A percentile compares a stretch with the other conserved stretches of the same genome.
These are phyloP conservation scores for Phymanthus crucifer DNA, from an alignment of 92 coral and sea anemone species.

Conservation along the genomic window DNA sequence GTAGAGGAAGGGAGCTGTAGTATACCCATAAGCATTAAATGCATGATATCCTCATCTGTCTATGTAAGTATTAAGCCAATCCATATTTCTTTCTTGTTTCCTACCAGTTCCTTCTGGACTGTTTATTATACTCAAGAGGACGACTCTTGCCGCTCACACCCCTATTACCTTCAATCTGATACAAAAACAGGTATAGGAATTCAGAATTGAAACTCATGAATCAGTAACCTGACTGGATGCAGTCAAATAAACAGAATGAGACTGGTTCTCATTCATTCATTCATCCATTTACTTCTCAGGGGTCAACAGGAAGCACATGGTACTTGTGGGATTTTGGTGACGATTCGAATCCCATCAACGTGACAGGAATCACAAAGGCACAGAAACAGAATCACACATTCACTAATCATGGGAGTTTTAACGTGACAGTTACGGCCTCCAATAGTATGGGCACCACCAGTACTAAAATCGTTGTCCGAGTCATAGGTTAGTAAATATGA, in stretches of 20 bases:
- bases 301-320: constrained; percentile 57
- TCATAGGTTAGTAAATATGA: constrained; percentile 30
- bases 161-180: constrained; percentile 19
- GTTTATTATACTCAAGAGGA: constrained; percentile 18
- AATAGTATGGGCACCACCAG: constrained; percentile 43
- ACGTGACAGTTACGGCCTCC: constrained; percentile 44
- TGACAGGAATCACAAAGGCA: constrained; percentile 46
- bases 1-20: too few relatives aligned
- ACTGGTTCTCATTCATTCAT: too few relatives aligned
- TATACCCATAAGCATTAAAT: too few relatives aligned
- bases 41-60: too few relatives aligned
- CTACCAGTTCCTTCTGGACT: constrained; percentile 36
- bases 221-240: background rate
- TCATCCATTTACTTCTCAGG: constrained; percentile 21
- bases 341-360: constrained; percentile 5
- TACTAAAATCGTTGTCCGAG: constrained; percentile 29
- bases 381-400: constrained; percentile 30
- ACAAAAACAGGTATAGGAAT: constrained; percentile 32
- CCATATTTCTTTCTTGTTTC: background rate
- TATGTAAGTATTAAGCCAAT: too few relatives aligned
- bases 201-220: background rate
- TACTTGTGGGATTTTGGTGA: constrained; percentile 68
- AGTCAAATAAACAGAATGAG: background rate
- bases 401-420: constrained; percentile 43
- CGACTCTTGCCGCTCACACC: constrained; percentile 15